Percentiles rank a stretch among this genome's conserved stretches.
phyloP scores from a whole-genome alignment of 2,797 vertebrate genomes.

The Sebastes vulpes region DNA sequence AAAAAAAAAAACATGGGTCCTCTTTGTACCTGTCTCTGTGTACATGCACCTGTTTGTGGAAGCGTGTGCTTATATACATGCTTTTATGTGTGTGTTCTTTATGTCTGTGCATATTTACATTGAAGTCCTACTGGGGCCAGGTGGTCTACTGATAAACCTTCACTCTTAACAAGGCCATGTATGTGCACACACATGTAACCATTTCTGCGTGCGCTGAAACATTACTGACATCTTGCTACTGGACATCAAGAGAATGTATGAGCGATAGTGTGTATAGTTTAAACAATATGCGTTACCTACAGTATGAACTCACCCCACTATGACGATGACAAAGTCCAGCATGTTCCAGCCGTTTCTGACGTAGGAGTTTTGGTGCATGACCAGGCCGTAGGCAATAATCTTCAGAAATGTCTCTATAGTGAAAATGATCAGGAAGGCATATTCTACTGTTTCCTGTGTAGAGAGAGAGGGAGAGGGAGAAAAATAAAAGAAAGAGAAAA shows the following conservation, averaged over 20 bases:
- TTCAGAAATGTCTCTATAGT: conserved; percentile 99
- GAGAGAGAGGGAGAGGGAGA: not conserved
- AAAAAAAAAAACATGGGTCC: conserved; percentile 22
- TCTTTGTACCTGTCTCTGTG: conserved; percentile 16
- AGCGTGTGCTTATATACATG: not conserved
- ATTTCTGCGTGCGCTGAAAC: not conserved
- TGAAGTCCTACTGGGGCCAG: conserved; percentile 26
- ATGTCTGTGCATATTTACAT: conserved; percentile 50
- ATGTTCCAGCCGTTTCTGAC: conserved; percentile 99
- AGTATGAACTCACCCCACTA: conserved; percentile 92
- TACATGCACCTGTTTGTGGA: not conserved
- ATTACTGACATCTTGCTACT: not conserved
- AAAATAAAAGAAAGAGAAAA: not conserved
- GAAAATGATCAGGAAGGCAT: conserved; percentile 99
- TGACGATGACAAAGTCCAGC: conserved; percentile 99
- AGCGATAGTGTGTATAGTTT: not conserved
- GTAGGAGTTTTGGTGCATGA: conserved; percentile 98
- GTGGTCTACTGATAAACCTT: conserved; percentile 47
- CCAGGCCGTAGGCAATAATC: conserved; percentile 98
- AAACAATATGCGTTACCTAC: not conserved
- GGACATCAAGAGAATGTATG: not conserved
- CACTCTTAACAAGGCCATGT: not conserved
- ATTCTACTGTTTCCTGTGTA: conserved; percentile 98
- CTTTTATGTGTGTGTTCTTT: conserved; percentile 9
- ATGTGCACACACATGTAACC: not conserved